Base-by-base conservation (phyloP, 2,888 invertebrate species). In the Volucella zonaria region DNA sequence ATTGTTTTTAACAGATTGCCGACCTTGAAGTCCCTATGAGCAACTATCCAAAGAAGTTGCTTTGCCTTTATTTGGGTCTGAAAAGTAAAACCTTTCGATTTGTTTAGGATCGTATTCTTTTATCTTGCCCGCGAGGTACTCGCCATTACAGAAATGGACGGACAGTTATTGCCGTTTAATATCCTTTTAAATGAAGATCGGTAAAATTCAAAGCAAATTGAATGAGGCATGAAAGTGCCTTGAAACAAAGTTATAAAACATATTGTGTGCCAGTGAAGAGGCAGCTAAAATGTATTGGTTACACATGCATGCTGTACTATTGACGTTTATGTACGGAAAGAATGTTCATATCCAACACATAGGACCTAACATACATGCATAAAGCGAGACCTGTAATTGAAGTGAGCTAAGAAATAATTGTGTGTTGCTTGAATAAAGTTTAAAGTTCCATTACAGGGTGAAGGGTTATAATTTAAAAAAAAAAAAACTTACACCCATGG, bases 121-220 rank as follows among this genome's bases (percentile, higher is more conserved):
- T 49, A 77, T 81, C 76, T 73, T 58, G 43, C 15, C 80, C 85
- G 85, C 81, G 58, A n/a, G 11, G 40, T 47, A 10, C 6, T 14
- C 51, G n/a, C 42, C 12, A 51, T 52, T 12, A 54, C 76, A 75
- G 62, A 31, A 52, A 61, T 67, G 64, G 58, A 78, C 54, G 59
- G 85, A 85, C 85, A 85, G 76, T 81, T 81, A 85, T 85, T 85
- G 85, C 62, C 38, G 52, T 85, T 85, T 80, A 81, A 80, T 77
- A 59, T 73, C 73, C 64, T 85, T 76, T 68, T 58, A 56, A 77
- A 77, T 56, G 76, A 80, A 85, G 76, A 77, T 77, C 85, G 85
- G 85, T 40, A 61, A 51, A 77, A 64, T 62, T 85, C 85, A 85
- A 80, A 85, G 85, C 12, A 56, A 71, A 15, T 40, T 11, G 52